Evolutionary conservation across 2,888 invertebrate genomes (phyloP).

Genomic region (Atrina japonica): DNA sequence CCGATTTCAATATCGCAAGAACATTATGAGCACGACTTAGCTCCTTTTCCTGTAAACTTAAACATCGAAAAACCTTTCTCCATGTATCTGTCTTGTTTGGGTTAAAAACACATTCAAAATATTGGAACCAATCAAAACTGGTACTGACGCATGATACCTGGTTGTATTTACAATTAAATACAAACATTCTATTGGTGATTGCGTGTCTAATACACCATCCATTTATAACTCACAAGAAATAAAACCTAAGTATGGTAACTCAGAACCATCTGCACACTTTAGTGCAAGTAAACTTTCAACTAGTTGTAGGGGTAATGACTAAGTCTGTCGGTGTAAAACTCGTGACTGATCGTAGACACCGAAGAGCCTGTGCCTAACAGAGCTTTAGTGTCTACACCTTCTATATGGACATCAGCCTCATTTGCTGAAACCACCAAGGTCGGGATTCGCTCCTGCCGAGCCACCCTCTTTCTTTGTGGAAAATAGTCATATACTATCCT

Average conservation of each 20-base stretch:
- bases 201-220: neutral
- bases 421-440: neutral
- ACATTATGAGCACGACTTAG: neutral
- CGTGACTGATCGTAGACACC: neutral
- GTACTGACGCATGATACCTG: too few species aligned
- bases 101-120: neutral
- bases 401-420: neutral
- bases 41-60: neutral
- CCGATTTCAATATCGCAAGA: neutral
- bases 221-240: neutral
- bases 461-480: neutral
- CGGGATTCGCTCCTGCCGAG: too few species aligned
- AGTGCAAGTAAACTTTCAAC: neutral
- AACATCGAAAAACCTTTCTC: neutral
- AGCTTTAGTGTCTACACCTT: neutral
- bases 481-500: neutral
- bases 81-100: neutral
- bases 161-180: conserved; percentile 7
- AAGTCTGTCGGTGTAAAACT: neutral
- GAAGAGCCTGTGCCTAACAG: neutral
- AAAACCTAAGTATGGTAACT: neutral
- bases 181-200: neutral
- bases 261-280: neutral
- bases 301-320: neutral
- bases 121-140: neutral